These are phyloP conservation scores for Moxostoma hubbsi DNA, from an alignment of 2,797 vertebrate species.

Conservation along the genomic window DNA sequence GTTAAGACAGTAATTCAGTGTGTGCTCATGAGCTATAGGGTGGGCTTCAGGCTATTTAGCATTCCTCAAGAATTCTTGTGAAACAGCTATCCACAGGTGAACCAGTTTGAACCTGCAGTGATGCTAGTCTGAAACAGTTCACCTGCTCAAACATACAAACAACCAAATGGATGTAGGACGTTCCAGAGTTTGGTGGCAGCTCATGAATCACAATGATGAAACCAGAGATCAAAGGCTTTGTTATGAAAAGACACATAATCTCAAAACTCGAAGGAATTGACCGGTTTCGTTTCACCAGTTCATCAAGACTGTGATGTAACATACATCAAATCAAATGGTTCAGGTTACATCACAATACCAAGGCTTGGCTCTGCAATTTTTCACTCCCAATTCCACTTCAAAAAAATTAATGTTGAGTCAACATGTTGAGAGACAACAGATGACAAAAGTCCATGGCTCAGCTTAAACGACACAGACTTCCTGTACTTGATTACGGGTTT, in stretches of 20 bases:
- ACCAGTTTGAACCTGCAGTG: slow-evolving; percentile 77
- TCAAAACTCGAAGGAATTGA: too few species aligned
- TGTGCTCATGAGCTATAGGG: background rate
- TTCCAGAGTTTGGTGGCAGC: slow-evolving; percentile 8
- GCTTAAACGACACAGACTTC: slow-evolving; percentile 68
- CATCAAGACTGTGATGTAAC: background rate
- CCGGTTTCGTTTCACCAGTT: background rate
- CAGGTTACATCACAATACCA: slow-evolving; percentile 1
- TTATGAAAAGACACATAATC: too few species aligned
- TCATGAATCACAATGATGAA: background rate
- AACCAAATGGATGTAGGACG: background rate
- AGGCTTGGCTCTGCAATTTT: background rate
- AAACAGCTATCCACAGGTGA: slow-evolving; percentile 62
- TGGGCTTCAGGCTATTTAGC: slow-evolving; percentile 48
- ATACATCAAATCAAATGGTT: background rate
- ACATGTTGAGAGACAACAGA: slow-evolving; percentile 59
- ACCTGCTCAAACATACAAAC: slow-evolving; percentile 30
- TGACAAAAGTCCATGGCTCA: slow-evolving; percentile 60
- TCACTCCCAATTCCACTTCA: background rate
- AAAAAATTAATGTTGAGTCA: slow-evolving; percentile 19
- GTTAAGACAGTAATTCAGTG: background rate
- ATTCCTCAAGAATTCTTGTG: slow-evolving; percentile 67
- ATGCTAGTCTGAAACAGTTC: slow-evolving; percentile 62
- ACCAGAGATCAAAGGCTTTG: background rate
- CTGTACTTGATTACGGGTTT: slow-evolving; percentile 77